Base-by-base conservation (phyloP, 2,888 invertebrate species). In the Melipona beecheii region DNA sequence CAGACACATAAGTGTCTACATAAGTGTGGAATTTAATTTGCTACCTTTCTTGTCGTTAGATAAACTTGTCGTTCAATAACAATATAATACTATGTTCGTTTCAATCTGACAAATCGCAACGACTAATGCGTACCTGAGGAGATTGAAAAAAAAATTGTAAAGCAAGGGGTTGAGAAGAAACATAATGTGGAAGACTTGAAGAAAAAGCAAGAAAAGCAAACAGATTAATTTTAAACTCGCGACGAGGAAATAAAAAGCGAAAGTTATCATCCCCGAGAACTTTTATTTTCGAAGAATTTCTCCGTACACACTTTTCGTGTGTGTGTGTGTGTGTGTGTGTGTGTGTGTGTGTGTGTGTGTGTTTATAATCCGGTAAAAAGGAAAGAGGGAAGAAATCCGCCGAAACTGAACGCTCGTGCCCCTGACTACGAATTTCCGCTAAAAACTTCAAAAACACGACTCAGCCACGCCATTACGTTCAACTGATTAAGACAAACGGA, bases 401-500 rank as follows among this genome's bases (percentile, higher is more conserved):
- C 36, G 24, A 68, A 78, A 68, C 66, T 78, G 43, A 21, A 2
- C 54, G 15, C 36, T 24, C 13, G 19, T 27, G 68, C 50, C 19
- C 31, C 64, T 24, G 31, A 78, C 66, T 58, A 50, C 52, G 50
- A 52, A 68, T 78, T 27, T 54, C 54, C 27, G 21, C 21, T 24
- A 19, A 52, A 43, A 75, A 79, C 54, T 79, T 75, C 24, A 43
- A 75, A 31, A 56, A 52, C 75, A 36, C 49, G 27, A 27, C n/a
- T 54, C 58, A n/a, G 27, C 9, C 58, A 24, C 43, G 31, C 21
- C 49, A 49, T 49, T 31, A 65, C 11, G 21, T 58, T 19, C 21
- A 13, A 72, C 43, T 79, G 52, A 70, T 78, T 74, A 65, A 70
- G 74, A 78, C 31, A 69, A 69, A 70, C 36, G 43, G 36, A 56